Percentiles rank a stretch among this genome's conserved stretches.
These are phyloP conservation scores for Malachius bipustulatus DNA, from an alignment of 2,888 invertebrate genomes.

Conservation along the genomic window DNA sequence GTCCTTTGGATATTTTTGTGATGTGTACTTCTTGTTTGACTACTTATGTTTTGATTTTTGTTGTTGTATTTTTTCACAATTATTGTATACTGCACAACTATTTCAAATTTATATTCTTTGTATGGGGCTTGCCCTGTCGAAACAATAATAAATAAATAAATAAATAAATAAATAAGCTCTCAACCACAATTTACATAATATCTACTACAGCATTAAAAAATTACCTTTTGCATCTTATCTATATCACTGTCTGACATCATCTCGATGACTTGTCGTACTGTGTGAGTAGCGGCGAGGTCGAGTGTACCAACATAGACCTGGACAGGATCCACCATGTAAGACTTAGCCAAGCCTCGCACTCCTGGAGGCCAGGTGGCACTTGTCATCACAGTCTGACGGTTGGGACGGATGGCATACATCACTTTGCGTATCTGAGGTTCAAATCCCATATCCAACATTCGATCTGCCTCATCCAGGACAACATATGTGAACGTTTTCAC, in stretches of 20 bases:
- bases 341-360: conserved; percentile 72
- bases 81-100: no score
- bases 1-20: no score
- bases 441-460: conserved; percentile 81
- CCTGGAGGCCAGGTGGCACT: conserved; percentile 90
- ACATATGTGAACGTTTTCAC: conserved; percentile 73
- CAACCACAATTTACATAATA: no score
- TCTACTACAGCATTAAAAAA: no score
- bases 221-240: conserved; percentile 54
- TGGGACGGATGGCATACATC: conserved; percentile 69
- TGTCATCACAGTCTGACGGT: conserved; percentile 93
- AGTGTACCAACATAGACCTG: conserved; percentile 81
- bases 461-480: conserved; percentile 85
- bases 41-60: no score
- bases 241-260: conserved; percentile 57
- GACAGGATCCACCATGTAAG: conserved; percentile 81
- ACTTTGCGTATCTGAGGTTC: conserved; percentile 80
- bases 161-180: no score
- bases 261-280: conserved; percentile 69
- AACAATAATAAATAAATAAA: no score
- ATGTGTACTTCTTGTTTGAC: no score
- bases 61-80: no score
- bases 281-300: conserved; percentile 82
- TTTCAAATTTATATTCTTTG: no score
- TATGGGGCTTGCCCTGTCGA: no score